Evolutionary conservation across 2,113 vertebrate genomes (phyloP).

Genomic region (Syngnathoides biaculeatus): DNA sequence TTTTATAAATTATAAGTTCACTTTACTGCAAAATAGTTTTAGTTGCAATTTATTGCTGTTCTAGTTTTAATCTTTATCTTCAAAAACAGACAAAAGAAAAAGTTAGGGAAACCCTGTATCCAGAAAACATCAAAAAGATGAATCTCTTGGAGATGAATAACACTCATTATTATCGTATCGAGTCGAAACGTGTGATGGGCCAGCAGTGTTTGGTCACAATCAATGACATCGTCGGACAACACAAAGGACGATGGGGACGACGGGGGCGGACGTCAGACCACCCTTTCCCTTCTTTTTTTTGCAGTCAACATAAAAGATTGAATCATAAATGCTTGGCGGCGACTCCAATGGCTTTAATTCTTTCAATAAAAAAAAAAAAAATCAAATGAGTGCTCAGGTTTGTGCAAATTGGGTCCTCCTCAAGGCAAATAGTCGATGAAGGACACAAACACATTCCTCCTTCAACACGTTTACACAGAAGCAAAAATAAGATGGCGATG

Average conservation of each 20-base stretch:
- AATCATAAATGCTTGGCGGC: conserved; percentile 49
- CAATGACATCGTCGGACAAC: conserved; percentile 25
- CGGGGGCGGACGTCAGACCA: conserved; percentile 10
- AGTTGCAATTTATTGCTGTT: no score
- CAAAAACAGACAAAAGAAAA: no score
- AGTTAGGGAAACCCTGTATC: background rate
- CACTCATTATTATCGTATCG: conserved; percentile 58
- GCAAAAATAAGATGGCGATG: background rate
- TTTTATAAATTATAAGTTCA: no score
- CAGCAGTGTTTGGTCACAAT: conserved; percentile 22
- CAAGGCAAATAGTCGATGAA: conserved; percentile 43
- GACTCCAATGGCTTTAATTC: conserved; percentile 57
- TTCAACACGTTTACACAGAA: background rate
- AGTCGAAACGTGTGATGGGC: conserved; percentile 43
- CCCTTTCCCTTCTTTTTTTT: conserved; percentile 5
- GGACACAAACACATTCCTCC: conserved; percentile 22
- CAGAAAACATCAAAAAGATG: conserved; percentile 16
- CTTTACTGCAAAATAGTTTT: no score
- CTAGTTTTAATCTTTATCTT: background rate
- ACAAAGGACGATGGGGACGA: conserved; percentile 9
- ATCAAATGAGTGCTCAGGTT: conserved; percentile 30
- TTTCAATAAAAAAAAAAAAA: conserved; percentile 17
- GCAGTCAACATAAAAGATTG: conserved; percentile 7
- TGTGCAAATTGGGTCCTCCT: conserved; percentile 49
- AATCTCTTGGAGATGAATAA: conserved; percentile 36